A percentile compares a stretch with the other conserved stretches of the same genome.
Evolutionary conservation across 2,888 invertebrate genomes (phyloP).

Genomic region (Ectobius pallidus): DNA sequence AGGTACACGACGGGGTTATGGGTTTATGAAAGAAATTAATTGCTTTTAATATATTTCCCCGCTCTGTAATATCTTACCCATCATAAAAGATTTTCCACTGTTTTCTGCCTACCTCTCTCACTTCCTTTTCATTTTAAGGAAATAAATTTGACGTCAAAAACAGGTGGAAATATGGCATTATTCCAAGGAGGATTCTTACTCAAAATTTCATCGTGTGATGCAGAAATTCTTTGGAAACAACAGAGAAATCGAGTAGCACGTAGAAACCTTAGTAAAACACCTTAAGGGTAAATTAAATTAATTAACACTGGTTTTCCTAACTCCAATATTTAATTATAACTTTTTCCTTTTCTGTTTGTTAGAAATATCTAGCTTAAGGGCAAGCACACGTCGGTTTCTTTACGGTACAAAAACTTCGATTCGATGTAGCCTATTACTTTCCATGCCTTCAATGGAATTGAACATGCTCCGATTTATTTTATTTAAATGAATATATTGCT

Average conservation of each 20-base stretch:
- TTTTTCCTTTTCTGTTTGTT: slow-evolving; percentile 31
- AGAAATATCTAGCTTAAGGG: not conserved
- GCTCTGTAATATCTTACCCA: not conserved
- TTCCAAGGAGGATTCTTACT: not conserved
- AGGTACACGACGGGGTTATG: slow-evolving; percentile 29
- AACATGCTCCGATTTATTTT: too few relatives aligned
- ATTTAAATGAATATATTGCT: too few relatives aligned
- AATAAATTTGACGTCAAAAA: slow-evolving; percentile 33
- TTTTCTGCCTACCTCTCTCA: not conserved
- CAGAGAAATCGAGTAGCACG: not conserved
- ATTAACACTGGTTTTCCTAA: slow-evolving; percentile 41
- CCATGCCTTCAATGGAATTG: not conserved
- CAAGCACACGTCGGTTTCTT: slow-evolving; percentile 16
- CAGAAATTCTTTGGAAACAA: slow-evolving; percentile 9
- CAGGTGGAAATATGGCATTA: slow-evolving; percentile 36
- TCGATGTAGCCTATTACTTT: not conserved
- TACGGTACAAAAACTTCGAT: not conserved
- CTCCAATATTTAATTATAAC: slow-evolving; percentile 42
- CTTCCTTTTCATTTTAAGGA: slow-evolving; percentile 25
- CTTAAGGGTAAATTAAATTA: slow-evolving; percentile 40
- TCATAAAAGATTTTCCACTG: slow-evolving; percentile 24
- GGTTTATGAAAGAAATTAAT: slow-evolving; percentile 38
- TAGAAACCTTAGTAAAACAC: slow-evolving; percentile 34
- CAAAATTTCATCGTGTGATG: not conserved
- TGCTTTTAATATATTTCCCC: slow-evolving; percentile 37